Evolutionary conservation across 2,888 invertebrate species (phyloP).

Genomic region (Eupeodes latifasciatus): DNA sequence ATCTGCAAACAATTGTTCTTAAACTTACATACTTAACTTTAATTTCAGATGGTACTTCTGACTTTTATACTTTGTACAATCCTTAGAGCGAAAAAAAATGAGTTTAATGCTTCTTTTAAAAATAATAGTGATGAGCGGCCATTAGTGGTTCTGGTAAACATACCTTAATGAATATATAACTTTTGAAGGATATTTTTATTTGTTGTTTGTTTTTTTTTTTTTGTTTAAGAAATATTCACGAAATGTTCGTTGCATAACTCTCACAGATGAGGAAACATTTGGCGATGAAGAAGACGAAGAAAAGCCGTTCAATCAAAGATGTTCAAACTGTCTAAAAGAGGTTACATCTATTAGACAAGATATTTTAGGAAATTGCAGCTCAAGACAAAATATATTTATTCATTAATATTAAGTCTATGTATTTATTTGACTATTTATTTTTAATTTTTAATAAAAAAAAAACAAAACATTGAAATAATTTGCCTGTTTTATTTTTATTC

Average conservation of each 20-base stretch:
- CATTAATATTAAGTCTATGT: constrained; percentile 55
- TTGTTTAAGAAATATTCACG: constrained; percentile 50
- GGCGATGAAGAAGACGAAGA: constrained; percentile 34
- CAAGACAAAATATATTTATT: constrained; percentile 33
- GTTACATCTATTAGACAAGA: constrained; percentile 18
- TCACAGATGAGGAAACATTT: constrained; percentile 49
- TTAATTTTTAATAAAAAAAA: not conserved
- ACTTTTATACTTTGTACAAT: constrained; percentile 7
- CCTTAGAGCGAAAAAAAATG: constrained; percentile 1
- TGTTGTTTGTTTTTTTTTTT: not conserved
- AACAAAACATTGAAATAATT: no score
- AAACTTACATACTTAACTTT: not conserved
- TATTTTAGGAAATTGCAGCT: not conserved
- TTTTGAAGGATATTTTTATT: not conserved
- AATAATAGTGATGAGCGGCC: constrained; percentile 37
- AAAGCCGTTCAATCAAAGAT: not conserved
- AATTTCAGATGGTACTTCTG: not conserved
- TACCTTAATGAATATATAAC: not conserved
- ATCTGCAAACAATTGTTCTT: no score
- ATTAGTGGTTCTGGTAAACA: constrained; percentile 51
- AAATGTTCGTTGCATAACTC: constrained; percentile 57
- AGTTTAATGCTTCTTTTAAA: not conserved
- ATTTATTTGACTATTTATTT: not conserved
- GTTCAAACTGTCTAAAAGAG: not conserved
- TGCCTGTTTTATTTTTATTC: no score